Evolutionary conservation across 2,113 vertebrate species (phyloP).

Genomic region (Leucopsar rothschildi): DNA sequence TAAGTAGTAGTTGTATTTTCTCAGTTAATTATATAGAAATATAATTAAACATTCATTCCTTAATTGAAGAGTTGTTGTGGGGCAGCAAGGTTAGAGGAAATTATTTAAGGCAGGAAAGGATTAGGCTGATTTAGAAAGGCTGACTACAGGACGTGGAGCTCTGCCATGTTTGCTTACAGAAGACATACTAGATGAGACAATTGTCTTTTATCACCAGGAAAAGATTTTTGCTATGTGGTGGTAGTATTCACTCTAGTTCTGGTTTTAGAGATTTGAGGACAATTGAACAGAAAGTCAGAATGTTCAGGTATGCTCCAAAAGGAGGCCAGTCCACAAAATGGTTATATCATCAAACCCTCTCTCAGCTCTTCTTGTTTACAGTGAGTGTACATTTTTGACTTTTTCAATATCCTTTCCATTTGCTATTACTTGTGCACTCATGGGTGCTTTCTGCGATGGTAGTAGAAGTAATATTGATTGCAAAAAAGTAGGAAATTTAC

Average conservation of each 20-base stretch:
- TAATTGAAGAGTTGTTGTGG: neutral
- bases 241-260: neutral
- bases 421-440: neutral
- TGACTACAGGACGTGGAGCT: neutral
- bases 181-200: neutral
- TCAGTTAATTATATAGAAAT: neutral
- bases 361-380: neutral
- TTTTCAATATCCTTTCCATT: neutral
- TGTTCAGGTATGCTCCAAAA: neutral
- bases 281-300: neutral
- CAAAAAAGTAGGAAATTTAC: neutral
- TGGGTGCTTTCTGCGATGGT: neutral
- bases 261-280: neutral
- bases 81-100: neutral
- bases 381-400: neutral
- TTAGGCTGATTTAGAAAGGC: neutral
- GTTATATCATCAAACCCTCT: neutral
- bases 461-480: neutral
- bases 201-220: neutral
- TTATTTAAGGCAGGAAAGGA: neutral
- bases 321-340: neutral
- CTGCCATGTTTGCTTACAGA: neutral
- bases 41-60: neutral
- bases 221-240: neutral
- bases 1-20: neutral